Evolutionary conservation across 1,140 invertebrate species (phyloP).

Genomic region (Cyclargus thomasi): DNA sequence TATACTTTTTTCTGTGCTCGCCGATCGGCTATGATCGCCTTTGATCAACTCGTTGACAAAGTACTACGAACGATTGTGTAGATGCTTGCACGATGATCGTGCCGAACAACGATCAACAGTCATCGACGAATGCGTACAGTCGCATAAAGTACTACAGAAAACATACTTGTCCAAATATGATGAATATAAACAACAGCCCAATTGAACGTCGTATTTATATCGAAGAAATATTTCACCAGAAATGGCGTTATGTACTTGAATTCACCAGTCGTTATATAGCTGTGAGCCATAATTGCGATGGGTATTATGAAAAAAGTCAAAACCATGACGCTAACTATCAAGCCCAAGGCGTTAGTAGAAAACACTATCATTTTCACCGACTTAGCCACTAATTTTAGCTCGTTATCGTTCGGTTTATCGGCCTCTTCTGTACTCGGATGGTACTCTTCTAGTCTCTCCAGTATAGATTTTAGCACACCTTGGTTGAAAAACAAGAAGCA

Average conservation of each 20-base stretch:
- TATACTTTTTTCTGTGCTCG: no score
- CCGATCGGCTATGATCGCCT: no score
- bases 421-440: not conserved
- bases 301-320: not conserved
- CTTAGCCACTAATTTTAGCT: not conserved
- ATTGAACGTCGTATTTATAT: slow-evolving; percentile 1
- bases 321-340: not conserved
- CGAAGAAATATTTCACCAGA: slow-evolving; percentile 14
- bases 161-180: slow-evolving; percentile 15
- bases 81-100: no score
- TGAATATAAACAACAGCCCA: slow-evolving; percentile 16
- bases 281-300: slow-evolving; percentile 3
- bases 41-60: no score
- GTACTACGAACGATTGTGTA: no score
- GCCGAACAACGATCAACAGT: no score
- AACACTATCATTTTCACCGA: slow-evolving; percentile 2
- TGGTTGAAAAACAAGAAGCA: not conserved
- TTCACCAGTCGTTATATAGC: not conserved
- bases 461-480: not conserved
- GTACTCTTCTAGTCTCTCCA: not conserved
- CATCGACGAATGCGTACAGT: no score
- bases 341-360: not conserved
- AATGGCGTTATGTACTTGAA: slow-evolving; percentile 4
- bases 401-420: not conserved
- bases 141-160: not conserved